Percentiles rank a stretch among this genome's conserved stretches.
phyloP scores from a whole-genome alignment of 1,140 invertebrate species.

The Eciton burchellii region DNA sequence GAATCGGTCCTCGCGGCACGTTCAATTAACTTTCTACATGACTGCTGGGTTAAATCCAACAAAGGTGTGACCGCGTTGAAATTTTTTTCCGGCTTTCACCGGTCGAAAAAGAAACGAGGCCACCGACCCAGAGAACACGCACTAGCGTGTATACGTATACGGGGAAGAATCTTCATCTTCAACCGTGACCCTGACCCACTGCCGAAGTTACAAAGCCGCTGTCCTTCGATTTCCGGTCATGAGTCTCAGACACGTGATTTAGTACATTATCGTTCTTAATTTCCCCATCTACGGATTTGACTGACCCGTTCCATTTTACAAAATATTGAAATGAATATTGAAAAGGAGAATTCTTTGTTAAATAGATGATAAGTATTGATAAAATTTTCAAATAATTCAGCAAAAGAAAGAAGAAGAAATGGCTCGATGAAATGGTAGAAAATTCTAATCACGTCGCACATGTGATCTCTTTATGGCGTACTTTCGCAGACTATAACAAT shows the following conservation, averaged over 20 bases:
- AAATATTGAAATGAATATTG: conserved; percentile 4
- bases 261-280: conserved; percentile 6
- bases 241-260: conserved; percentile 7
- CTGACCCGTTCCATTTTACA: not conserved
- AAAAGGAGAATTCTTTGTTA: not conserved
- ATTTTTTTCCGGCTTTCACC: conserved; percentile 79
- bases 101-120: conserved; percentile 69
- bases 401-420: too few species aligned
- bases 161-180: conserved; percentile 29
- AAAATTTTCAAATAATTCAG: not conserved
- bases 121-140: conserved; percentile 67
- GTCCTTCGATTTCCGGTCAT: conserved; percentile 29
- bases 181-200: conserved; percentile 75
- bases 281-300: not conserved
- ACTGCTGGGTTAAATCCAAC: conserved; percentile 49
- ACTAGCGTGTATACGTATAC: not conserved
- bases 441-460: not conserved
- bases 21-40: conserved; percentile 73
- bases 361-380: conserved; percentile 22
- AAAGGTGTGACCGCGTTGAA: conserved; percentile 72
- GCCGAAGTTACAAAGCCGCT: conserved; percentile 45
- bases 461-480: not conserved
- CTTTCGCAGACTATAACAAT: not conserved
- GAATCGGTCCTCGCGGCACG: conserved; percentile 33
- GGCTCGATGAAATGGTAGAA: too few species aligned